Conservation (phyloP, 2,797 vertebrate species). For the Champsocephalus esox region DNA sequence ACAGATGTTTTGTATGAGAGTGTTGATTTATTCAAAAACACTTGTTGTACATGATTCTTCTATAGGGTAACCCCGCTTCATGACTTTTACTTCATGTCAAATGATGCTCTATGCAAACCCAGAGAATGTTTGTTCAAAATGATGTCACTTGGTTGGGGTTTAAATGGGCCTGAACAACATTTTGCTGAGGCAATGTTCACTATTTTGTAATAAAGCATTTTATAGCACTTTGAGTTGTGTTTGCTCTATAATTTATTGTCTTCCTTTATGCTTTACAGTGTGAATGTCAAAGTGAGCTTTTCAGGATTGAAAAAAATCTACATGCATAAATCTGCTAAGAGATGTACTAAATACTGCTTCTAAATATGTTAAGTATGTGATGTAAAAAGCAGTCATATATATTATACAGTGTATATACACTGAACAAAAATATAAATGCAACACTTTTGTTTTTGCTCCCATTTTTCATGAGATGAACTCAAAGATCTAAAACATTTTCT, state of each 20-base stretch:
- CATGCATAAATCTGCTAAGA: not conserved
- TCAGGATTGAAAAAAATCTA: not conserved
- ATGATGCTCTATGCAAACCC: slow-evolving; percentile 66
- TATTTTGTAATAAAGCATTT: slow-evolving; percentile 87
- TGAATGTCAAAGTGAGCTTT: not conserved
- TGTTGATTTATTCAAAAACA: slow-evolving; percentile 53
- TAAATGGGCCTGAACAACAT: slow-evolving; percentile 47
- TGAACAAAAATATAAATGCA: too few relatives aligned
- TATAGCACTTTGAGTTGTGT: slow-evolving; percentile 73
- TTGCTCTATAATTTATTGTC: slow-evolving; percentile 26
- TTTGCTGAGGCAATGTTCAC: slow-evolving; percentile 68
- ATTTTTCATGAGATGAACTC: too few relatives aligned
- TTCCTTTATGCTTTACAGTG: not conserved
- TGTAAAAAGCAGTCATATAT: not conserved
- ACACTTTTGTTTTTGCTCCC: too few relatives aligned
- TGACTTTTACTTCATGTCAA: slow-evolving; percentile 44
- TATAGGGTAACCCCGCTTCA: slow-evolving; percentile 35
- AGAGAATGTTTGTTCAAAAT: slow-evolving; percentile 30
- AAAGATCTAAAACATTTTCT: too few relatives aligned
- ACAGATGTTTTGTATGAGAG: slow-evolving; percentile 56
- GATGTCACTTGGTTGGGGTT: slow-evolving; percentile 56
- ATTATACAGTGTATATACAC: not conserved
- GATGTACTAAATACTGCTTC: not conserved
- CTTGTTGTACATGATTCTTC: slow-evolving; percentile 58
- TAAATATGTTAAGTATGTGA: not conserved